Base-by-base conservation (phyloP, 2,797 vertebrate genomes). In the Holocentrus rufus region DNA sequence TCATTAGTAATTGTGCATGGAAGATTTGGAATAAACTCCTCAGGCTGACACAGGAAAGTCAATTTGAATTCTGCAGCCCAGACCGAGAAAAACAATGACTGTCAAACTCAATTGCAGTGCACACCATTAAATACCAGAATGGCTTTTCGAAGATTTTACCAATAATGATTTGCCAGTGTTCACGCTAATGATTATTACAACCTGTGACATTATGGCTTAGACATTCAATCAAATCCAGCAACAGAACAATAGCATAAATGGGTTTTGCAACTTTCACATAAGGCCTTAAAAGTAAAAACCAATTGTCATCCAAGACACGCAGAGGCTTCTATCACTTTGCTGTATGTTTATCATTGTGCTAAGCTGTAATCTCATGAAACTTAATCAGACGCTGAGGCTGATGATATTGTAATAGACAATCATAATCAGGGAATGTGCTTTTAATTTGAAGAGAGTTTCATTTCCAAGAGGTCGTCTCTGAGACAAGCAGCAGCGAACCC, bases 341-440 rank as follows among this genome's bases (percentile, higher is more conserved):
- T 25, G 17, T 55, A 57, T 14, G 39, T 44, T 18, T 34, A 39
- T 54, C 34, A 62, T 62, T 53, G 34, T 31, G 22, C 17, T 59
- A 25, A n/a, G 11, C 56, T 25, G n/a, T 53, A 25, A 50, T 58
- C 39, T 53, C 60, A 57, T 52, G 27, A 46, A 23, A 65, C 11
- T 15, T 25, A 57, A 50, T 49, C 23, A 50, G 31, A 25, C 55
- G 7, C 61, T 31, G 31, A 57, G 3, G 27, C 5, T 22, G 34
- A 50, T 36, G n/a, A 50, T 49, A 50, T 64, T 17, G 34, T 25
- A 57, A 31, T 22, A 55, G 69, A 64, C 69, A 63, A 31, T 56
- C 34, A 52, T 53, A 52, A 70, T 58, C 44, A 36, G 25, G 10
- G 13, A 65, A 23, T 31, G 44, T 23, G n/a, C 22, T 60, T 60